Conservation (phyloP, 2,888 invertebrate species). For the Sarcophaga caerulescens region DNA sequence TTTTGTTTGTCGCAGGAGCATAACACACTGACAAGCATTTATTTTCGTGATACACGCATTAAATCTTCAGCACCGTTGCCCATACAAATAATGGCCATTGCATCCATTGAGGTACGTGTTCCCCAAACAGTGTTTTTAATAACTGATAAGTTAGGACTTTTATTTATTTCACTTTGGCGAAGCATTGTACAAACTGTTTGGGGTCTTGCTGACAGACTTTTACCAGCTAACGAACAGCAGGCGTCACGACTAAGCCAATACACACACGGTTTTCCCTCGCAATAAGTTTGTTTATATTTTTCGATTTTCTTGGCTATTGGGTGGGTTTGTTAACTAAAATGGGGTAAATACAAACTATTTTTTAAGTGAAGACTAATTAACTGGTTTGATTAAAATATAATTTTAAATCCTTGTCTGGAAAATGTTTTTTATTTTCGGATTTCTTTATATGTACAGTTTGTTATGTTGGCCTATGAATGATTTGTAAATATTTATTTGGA, state of each 20-base stretch:
- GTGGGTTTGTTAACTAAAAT: constrained; percentile 52
- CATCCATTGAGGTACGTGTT: constrained; percentile 87
- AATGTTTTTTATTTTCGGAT: too few species aligned
- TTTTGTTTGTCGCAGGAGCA: constrained; percentile 87
- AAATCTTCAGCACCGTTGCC: constrained; percentile 86
- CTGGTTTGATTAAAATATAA: too few species aligned
- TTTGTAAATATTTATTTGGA: too few species aligned
- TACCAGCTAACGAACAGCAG: not conserved
- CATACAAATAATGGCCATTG: constrained; percentile 89
- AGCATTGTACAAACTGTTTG: not conserved
- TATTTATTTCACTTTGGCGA: not conserved
- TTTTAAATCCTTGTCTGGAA: too few species aligned
- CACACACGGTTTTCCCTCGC: constrained; percentile 21
- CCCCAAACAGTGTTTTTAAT: not conserved
- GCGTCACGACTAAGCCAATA: constrained; percentile 52
- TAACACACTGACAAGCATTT: constrained; percentile 85
- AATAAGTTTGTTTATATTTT: not conserved
- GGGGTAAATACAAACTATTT: not conserved
- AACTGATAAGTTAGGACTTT: not conserved
- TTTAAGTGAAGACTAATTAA: not conserved
- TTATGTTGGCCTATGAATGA: too few species aligned
- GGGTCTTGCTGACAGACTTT: not conserved
- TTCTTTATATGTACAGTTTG: too few species aligned
- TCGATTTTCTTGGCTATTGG: not conserved
- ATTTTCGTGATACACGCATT: constrained; percentile 82